These are phyloP conservation scores for Callorhinus ursinus DNA, from an alignment of 2,113 vertebrate genomes.

Conservation along the genomic window DNA sequence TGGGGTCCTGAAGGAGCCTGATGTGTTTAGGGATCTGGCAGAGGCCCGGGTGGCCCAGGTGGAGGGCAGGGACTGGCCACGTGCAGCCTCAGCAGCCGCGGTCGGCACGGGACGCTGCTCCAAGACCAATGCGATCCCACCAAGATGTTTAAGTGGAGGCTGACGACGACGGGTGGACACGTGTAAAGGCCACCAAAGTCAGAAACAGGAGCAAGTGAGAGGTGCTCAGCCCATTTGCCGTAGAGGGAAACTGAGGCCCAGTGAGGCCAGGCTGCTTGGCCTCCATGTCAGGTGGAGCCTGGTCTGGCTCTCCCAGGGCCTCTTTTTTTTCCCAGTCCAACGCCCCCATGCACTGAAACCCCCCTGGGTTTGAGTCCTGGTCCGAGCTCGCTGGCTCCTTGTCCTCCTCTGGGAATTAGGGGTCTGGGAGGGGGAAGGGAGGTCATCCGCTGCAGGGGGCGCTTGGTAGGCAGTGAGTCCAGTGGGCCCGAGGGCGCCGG, in stretches of 20 bases:
- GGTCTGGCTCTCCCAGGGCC: too few relatives aligned
- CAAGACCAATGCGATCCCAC: fast-evolving
- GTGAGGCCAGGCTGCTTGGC: not conserved
- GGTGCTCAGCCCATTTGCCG: not conserved
- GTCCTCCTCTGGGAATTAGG: not conserved
- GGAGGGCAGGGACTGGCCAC: not conserved
- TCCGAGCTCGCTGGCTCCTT: fast-evolving
- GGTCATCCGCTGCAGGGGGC: not conserved
- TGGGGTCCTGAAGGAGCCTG: too few relatives aligned
- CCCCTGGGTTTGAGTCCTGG: not conserved
- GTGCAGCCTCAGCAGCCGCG: not conserved
- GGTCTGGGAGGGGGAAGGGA: not conserved
- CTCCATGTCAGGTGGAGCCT: not conserved
- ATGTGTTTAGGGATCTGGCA: not conserved
- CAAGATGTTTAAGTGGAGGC: not conserved
- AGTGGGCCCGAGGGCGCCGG: not conserved
- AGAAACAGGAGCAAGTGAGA: too few relatives aligned
- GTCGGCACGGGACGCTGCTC: fast-evolving
- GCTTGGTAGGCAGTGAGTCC: not conserved
- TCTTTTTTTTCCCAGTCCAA: not conserved
- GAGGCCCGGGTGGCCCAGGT: not conserved
- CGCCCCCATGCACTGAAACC: fast-evolving
- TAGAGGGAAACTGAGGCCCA: not conserved
- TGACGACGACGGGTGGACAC: fast-evolving
- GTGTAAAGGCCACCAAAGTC: not conserved